Percentiles rank a stretch among this genome's conserved stretches.
These are phyloP conservation scores for Auanema sp. DNA, from an alignment of 2,888 invertebrate genomes.

Conservation along the genomic window DNA sequence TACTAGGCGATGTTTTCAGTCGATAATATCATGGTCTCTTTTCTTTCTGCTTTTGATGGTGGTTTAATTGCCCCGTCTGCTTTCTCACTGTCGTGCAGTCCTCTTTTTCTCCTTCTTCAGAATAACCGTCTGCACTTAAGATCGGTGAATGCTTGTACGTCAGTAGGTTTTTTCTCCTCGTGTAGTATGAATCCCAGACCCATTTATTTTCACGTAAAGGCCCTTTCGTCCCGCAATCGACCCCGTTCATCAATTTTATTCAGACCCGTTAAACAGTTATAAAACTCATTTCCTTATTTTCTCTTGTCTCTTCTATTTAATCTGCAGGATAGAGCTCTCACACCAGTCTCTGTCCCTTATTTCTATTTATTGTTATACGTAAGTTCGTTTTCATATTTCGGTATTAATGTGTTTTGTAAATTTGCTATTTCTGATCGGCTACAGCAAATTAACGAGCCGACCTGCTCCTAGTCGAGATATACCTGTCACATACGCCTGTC, in stretches of 20 bases:
- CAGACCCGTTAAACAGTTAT: neutral
- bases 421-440: conserved; percentile 7
- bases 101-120: conserved; percentile 10
- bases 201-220: conserved; percentile 5
- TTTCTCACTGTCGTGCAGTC: conserved; percentile 8
- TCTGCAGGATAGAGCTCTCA: neutral
- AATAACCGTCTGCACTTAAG: neutral
- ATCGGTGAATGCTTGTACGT: no score
- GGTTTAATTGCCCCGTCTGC: conserved; percentile 4
- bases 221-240: conserved; percentile 8
- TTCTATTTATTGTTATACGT: conserved; percentile 19
- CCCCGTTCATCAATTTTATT: conserved; percentile 1
- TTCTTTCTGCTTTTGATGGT: conserved; percentile 16
- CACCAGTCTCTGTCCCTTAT: conserved; percentile 1
- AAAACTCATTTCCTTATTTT: conserved; percentile 3
- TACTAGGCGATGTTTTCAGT: conserved; percentile 28
- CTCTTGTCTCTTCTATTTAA: conserved; percentile 1
- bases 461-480: conserved; percentile 16
- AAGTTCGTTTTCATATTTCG: neutral
- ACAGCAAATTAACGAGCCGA: conserved; percentile 6
- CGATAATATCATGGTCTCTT: conserved; percentile 33
- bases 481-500: conserved; percentile 12
- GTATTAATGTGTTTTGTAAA: conserved; percentile 6
- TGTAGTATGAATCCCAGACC: no score
- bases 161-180: no score